Conservation (phyloP, 2,797 vertebrate genomes). For the Gallinago nigripennis region DNA sequence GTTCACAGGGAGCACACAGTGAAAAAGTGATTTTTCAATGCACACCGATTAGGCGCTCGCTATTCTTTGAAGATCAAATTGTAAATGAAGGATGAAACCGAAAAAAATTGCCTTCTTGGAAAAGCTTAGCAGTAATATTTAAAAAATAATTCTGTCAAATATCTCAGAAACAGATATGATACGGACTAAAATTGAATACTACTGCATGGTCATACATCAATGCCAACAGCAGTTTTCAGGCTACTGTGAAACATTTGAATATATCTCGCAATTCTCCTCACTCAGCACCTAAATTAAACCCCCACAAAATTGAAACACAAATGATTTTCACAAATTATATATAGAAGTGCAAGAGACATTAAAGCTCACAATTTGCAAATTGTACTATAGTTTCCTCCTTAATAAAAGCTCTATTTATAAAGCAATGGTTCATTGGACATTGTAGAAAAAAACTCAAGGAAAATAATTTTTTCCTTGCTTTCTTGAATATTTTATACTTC, state of each 20-base stretch:
- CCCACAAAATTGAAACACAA: neutral
- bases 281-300: neutral
- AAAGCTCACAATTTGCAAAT: neutral
- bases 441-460: slow-evolving; percentile 11
- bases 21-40: neutral
- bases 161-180: neutral
- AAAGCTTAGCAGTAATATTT: neutral
- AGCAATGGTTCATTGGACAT: neutral
- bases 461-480: neutral
- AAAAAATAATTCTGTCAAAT: neutral
- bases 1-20: neutral
- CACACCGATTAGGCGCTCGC: neutral
- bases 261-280: neutral
- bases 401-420: slow-evolving; percentile 15
- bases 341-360: neutral
- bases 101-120: neutral
- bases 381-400: neutral
- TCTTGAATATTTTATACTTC: slow-evolving; percentile 28
- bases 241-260: neutral
- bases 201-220: neutral
- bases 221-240: neutral
- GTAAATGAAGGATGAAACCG: neutral
- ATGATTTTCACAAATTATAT: neutral
- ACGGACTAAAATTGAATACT: neutral
- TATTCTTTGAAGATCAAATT: neutral